Evolutionary conservation across 1,140 invertebrate genomes (phyloP), one percentile per base, ranked within the genome.

Genomic region (Lanistes nyassanus): DNA sequence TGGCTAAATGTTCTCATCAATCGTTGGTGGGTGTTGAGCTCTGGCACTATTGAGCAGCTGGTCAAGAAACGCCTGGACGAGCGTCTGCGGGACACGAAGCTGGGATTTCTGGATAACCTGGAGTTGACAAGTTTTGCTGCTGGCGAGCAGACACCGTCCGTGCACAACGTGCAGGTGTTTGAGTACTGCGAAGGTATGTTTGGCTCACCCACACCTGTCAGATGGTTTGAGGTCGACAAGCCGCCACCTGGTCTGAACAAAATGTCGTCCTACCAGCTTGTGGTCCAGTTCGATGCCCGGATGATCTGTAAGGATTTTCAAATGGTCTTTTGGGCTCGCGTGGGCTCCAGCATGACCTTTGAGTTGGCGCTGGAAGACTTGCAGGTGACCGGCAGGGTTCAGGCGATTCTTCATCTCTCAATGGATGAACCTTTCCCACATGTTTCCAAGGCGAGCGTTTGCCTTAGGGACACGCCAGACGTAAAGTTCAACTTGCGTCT

Each of bases 1-100:
- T 92, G 91, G 91, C 80, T 91, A n/a, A 92, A 90, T 78, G 88
- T 91, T 69, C 80, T 92, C 19, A 74, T 92, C 21, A 91, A 91
- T 80, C 86, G 90, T 86, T 92, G 91, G 91, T 91, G 91, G 90
- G 88, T 90, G 56, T 92, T 91, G 73, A 90, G 90, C 76, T 88
- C 91, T n/a, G 83, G 83, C 23, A 89, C 87, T 67, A 89, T 92
- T 75, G 91, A 91, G 80, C 88, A 88, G 39, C 79, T 91, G 37
- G 83, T 91, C 0, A 91, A 91, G 77, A 89, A 89, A 78, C 83
- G 86, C 47, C 73, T 92, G 53, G 90, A 92, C 73, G 90, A 91
- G 11, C 73, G 91, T 16, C 75, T 92, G 42, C 87, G 89, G 69
- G 89, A 89, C 69, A 88, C 90, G 7, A 91, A 91, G 78, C 91